Evolutionary conservation across 2,888 invertebrate genomes (phyloP).

Genomic region (Ischnus inquisitorius): DNA sequence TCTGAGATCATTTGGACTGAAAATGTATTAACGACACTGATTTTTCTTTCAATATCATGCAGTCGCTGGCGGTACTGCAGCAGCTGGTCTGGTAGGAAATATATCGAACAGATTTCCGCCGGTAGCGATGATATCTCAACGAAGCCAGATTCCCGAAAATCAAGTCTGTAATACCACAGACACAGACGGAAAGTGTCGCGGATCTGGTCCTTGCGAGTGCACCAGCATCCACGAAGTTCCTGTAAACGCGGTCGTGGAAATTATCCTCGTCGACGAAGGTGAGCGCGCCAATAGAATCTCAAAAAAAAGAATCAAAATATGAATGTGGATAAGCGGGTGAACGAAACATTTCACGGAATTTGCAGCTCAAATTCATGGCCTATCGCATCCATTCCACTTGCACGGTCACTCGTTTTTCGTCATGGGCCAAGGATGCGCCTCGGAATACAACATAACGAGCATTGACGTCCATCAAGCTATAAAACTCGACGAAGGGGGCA

Average conservation of each 20-base stretch:
- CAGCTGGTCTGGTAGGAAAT: constrained; percentile 87
- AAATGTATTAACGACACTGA: constrained; percentile 20
- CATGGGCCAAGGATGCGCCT: constrained; percentile 90
- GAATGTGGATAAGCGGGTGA: neutral
- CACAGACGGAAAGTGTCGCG: constrained; percentile 81
- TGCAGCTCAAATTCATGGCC: constrained; percentile 90
- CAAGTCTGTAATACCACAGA: constrained; percentile 93
- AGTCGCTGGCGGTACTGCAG: constrained; percentile 88
- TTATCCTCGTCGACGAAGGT: constrained; percentile 95
- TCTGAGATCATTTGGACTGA: too few relatives aligned
- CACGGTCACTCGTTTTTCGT: constrained; percentile 94
- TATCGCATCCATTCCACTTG: constrained; percentile 95
- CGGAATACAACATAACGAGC: constrained; percentile 26
- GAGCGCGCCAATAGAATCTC: constrained; percentile 71
- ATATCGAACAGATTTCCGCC: constrained; percentile 92
- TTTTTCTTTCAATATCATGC: neutral
- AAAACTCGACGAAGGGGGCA: constrained; percentile 35
- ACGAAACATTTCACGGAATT: neutral
- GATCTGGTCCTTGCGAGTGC: constrained; percentile 85
- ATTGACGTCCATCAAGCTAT: constrained; percentile 24
- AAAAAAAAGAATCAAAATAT: neutral
- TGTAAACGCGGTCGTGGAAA: constrained; percentile 93
- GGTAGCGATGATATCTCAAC: constrained; percentile 93
- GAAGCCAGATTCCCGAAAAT: constrained; percentile 91
- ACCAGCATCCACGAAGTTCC: constrained; percentile 88